Evolutionary conservation across 2,888 invertebrate genomes (phyloP).

Genomic region (Agrochola litura): DNA sequence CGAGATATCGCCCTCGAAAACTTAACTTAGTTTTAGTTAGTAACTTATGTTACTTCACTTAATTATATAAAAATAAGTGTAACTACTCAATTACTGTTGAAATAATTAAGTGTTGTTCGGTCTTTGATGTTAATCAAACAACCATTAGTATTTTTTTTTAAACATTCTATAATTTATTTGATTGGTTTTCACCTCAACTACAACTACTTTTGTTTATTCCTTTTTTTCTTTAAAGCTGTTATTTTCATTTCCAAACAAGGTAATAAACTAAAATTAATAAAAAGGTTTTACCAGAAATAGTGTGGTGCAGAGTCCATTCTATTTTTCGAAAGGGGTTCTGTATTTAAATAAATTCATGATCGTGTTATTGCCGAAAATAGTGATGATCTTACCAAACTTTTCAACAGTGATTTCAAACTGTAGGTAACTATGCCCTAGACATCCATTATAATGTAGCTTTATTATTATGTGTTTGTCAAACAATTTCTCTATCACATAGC

Average conservation of each 20-base stretch:
- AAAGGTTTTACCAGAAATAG: background rate
- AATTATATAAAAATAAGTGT: too few species aligned
- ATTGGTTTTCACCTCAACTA: background rate
- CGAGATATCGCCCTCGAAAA: conserved; percentile 42
- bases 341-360: background rate
- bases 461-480: background rate
- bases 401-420: background rate
- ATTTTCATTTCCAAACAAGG: too few species aligned
- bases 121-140: too few species aligned
- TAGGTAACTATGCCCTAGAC: background rate
- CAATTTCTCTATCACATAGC: background rate
- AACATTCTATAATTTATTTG: too few species aligned
- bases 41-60: background rate
- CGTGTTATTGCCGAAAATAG: background rate
- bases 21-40: conserved; percentile 9
- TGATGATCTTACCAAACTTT: background rate
- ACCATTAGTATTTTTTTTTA: too few species aligned
- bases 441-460: background rate
- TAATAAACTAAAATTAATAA: background rate
- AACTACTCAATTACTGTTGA: background rate
- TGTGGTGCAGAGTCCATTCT: too few species aligned
- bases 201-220: too few species aligned
- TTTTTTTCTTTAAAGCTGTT: background rate
- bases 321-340: background rate
- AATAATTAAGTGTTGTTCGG: too few species aligned